phyloP scores from a whole-genome alignment of 2,113 vertebrate genomes.

The Pollimyrus isidori region DNA sequence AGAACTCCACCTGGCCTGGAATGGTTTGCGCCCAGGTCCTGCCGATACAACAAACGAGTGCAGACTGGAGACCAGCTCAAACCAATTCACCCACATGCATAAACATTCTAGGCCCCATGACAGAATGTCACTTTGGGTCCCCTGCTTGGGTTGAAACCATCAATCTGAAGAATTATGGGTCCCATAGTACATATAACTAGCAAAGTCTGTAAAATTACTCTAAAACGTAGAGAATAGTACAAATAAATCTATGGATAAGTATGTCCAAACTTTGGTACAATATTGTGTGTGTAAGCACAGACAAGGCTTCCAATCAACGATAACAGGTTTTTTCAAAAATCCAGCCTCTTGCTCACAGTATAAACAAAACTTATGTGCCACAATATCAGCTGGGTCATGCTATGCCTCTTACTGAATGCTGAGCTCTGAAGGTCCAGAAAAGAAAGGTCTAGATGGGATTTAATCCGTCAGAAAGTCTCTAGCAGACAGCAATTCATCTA shows the following conservation, averaged over 20 bases:
- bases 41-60: constrained; percentile 26
- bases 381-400: neutral
- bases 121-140: neutral
- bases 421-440: neutral
- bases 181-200: neutral
- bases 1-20: constrained; percentile 91
- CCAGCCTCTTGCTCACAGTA: neutral
- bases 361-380: neutral
- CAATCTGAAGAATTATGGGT: neutral
- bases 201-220: neutral
- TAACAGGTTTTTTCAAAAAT: neutral
- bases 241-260: neutral
- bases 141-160: neutral
- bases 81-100: neutral
- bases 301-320: neutral
- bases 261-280: neutral
- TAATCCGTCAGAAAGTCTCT: neutral
- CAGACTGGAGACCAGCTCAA: neutral
- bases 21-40: constrained; percentile 95
- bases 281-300: neutral
- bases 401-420: neutral
- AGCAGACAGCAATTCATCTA: neutral
- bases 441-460: neutral
- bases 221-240: neutral
- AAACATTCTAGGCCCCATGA: neutral